Conservation (phyloP, 2,797 vertebrate species). For the Nyctibius grandis region DNA sequence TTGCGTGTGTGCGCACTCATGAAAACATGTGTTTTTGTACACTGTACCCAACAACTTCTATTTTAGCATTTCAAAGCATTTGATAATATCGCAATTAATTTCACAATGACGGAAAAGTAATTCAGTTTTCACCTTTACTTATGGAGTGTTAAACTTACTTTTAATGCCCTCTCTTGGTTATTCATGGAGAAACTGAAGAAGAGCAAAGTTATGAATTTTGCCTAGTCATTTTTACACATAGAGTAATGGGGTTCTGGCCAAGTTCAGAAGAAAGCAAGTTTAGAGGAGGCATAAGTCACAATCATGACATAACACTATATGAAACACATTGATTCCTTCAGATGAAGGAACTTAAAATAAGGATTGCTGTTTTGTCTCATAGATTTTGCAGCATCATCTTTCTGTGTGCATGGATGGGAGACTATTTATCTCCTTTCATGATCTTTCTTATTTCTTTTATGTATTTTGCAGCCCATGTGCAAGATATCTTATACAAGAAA, state of each 20-base stretch:
- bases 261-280: neutral
- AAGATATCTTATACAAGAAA: neutral
- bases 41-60: neutral
- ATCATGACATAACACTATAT: neutral
- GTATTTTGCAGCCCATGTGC: neutral
- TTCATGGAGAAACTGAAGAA: neutral
- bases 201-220: neutral
- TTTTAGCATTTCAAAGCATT: neutral
- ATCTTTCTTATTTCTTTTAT: neutral
- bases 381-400: neutral
- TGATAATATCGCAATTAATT: neutral
- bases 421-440: neutral
- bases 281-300: neutral
- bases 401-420: neutral
- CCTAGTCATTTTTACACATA: neutral
- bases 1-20: too few species aligned
- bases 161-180: neutral
- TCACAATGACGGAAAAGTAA: neutral
- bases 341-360: neutral
- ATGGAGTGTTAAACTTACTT: neutral
- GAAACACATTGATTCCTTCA: neutral
- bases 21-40: neutral
- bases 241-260: neutral
- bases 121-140: neutral
- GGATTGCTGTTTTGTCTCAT: neutral